Evolutionary conservation across 2,113 vertebrate species (phyloP), one percentile per base, ranked within the genome.

Genomic region (Gila orcuttii): DNA sequence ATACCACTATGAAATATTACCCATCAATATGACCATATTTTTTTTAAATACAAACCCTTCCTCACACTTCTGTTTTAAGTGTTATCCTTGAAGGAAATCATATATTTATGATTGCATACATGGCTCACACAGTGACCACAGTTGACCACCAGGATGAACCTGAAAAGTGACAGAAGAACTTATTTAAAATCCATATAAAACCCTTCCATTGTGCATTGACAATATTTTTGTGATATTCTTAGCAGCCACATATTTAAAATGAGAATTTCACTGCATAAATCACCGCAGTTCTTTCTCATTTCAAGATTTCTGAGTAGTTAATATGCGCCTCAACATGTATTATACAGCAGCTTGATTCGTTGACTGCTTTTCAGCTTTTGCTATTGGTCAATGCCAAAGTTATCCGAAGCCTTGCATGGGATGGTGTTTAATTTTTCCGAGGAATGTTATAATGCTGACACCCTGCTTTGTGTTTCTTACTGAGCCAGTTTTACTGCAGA

Each of bases 401-500:
- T 68, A 86, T 88, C 52, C 69, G 31, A 88, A 87, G 83, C 81
- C 85, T 90, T 89, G 89, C 89, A 90, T 90, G 89, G 87, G 83
- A 85, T 85, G 59, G 59, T 85, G 59, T 86, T 85, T 25, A 59
- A 89, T 85, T 90, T 87, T 88, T 90, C 83, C 87, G 59, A 66
- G 76, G 73, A 84, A 77, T 83, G 75, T 79, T 84, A 85, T 81
- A 84, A 86, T 78, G 86, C 84, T 76, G 83, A 87, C 71, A 77
- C 11, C 85, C 47, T 86, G 81, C 81, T 79, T 79, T 86, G 76
- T 84, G 66, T 87, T 82, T 86, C 82, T 86, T 86, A 69, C 59
- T 85, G 79, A 84, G 66, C 57, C 86, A 36, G 82, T 84, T 85
- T 88, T 73, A 74, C 64, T 75, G 68, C 82, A 39, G 36, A 83